Evolutionary conservation across 2,113 vertebrate genomes (phyloP), one percentile per base, ranked within the genome.

Genomic region (Deroptyus accipitrinus): DNA sequence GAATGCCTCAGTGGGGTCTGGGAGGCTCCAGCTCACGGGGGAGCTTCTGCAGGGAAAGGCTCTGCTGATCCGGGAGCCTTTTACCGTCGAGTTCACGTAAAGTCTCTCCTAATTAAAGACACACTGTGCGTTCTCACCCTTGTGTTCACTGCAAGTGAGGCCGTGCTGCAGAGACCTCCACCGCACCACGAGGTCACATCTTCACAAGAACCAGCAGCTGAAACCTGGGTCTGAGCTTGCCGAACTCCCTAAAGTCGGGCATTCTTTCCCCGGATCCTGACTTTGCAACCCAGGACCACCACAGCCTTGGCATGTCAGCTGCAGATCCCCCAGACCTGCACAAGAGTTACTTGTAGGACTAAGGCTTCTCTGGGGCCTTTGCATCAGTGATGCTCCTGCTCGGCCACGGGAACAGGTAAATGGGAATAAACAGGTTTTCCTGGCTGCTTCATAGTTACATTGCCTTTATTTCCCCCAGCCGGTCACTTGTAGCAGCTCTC

Each of bases 31-130:
- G 44, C 69, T 68, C 4, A 1, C 33, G 5, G 13, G 44, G 78
- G 61, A 83, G 61, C 68, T 54, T 52, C 54, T 51, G 11, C 52
- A 42, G 72, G 35, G 54, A 74, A 76, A 70, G 49, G 48, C 79
- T 76, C 44, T 75, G 75, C 80, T 83, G 76, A 42, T 70, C n/a
- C 62, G 33, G 72, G 27, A 90, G 66, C 55, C 48, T 85, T 75
- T 87, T 28, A 13, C 33, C 55, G 59, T 4, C 51, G 79, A 82
- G 69, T 62, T 79, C 49, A 27, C 44, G 19, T 17, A 35, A 78
- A 42, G 1, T 0, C 19, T 7, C 39, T 57, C 13, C 0, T 15
- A 16, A 17, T 13, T 28, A 16, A 41, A 46, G 75, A 19, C 1
- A 1, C 6, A 4, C 35, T 31, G 22, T 54, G 62, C 42, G 28